Conservation (phyloP, 2,888 invertebrate species). For the Yponomeuta evonymella region DNA sequence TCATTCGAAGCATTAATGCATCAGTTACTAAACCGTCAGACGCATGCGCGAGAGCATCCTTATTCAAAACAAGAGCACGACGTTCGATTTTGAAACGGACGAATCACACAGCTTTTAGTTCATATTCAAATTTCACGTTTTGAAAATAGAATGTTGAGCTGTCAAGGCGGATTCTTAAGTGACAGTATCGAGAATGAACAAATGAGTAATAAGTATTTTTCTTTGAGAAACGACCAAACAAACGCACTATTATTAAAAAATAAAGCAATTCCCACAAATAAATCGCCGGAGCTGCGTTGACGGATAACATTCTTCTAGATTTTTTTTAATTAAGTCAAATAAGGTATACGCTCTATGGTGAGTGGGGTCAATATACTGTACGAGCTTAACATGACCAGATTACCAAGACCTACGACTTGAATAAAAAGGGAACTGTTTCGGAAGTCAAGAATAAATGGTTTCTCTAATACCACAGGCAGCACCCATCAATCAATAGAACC, state of each 20-base stretch:
- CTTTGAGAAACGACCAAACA: slow-evolving; percentile 17
- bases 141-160: slow-evolving; percentile 47
- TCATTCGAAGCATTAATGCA: slow-evolving; percentile 71
- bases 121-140: slow-evolving; percentile 64
- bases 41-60: slow-evolving; percentile 71
- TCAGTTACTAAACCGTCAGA: slow-evolving; percentile 73
- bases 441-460: slow-evolving; percentile 34
- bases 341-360: slow-evolving; percentile 51
- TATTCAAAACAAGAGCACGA: slow-evolving; percentile 70
- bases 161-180: slow-evolving; percentile 35
- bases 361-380: slow-evolving; percentile 65
- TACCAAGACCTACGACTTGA: slow-evolving; percentile 22
- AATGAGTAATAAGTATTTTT: slow-evolving; percentile 20
- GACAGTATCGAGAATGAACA: slow-evolving; percentile 17
- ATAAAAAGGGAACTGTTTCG: slow-evolving; percentile 22
- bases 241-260: slow-evolving; percentile 7
- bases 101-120: slow-evolving; percentile 63
- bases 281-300: slow-evolving; percentile 55
- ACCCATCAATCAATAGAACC: slow-evolving; percentile 76
- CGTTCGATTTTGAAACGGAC: slow-evolving; percentile 61
- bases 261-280: not conserved
- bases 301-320: slow-evolving; percentile 60
- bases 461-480: slow-evolving; percentile 43
- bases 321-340: slow-evolving; percentile 69
- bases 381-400: slow-evolving; percentile 42